Conservation (phyloP, 2,888 invertebrate genomes). For the Chironomus riparius region DNA sequence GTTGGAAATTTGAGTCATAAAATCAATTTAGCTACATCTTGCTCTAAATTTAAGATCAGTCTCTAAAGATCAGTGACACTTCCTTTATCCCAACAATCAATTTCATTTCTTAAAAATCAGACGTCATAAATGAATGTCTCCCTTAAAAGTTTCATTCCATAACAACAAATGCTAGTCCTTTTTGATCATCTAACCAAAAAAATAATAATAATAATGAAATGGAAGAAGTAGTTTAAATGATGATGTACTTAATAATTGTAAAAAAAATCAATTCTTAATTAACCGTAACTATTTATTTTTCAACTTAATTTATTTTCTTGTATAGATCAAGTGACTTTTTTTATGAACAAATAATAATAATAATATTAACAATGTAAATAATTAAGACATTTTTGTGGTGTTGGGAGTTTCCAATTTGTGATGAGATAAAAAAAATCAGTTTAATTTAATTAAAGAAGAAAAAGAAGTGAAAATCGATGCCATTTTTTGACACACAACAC, state of each 20-base stretch:
- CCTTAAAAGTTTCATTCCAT: no score
- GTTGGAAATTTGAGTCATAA: no score
- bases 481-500: neutral
- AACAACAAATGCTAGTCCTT: no score
- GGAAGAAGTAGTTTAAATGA: no score
- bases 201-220: no score
- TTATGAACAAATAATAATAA: neutral
- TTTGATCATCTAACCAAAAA: no score
- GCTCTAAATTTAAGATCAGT: no score
- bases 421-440: neutral
- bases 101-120: no score
- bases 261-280: neutral
- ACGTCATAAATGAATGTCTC: no score
- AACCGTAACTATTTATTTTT: neutral
- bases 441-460: neutral
- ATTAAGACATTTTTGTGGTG: neutral
- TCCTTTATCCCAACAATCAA: no score
- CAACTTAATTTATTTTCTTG: neutral
- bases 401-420: constrained; percentile 20
- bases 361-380: neutral
- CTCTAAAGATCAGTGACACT: no score
- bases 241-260: constrained; percentile 13
- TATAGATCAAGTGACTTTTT: neutral
- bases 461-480: neutral
- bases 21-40: no score